phyloP scores from a whole-genome alignment of 2,888 invertebrate genomes.

The Xestobium rufovillosum region DNA sequence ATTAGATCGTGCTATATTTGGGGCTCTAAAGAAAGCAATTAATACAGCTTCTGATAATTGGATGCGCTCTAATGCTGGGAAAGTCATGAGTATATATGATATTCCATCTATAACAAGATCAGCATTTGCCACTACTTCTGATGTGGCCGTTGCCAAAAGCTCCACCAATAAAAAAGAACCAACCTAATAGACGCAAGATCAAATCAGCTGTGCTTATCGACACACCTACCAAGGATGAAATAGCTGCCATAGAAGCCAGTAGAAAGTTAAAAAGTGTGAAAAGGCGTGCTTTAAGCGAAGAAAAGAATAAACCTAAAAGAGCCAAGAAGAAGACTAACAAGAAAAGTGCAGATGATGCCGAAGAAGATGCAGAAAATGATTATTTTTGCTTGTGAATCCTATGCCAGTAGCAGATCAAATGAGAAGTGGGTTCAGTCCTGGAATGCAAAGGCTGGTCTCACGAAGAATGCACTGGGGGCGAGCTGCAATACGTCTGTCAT shows the following conservation, averaged over 20 bases:
- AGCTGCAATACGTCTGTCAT: conserved; percentile 6
- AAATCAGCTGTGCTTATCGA: conserved; percentile 26
- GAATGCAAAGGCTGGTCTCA: conserved; percentile 4
- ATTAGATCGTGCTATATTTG: too few relatives aligned
- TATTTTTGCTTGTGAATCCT: conserved; percentile 3
- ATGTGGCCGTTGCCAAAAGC: conserved; percentile 20
- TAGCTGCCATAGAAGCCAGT: conserved; percentile 22
- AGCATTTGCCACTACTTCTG: too few relatives aligned
- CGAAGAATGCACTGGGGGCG: conserved; percentile 6
- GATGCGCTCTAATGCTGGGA: too few relatives aligned
- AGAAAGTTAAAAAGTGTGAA: conserved; percentile 19
- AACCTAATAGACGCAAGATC: conserved; percentile 24
- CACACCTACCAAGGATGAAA: conserved; percentile 25
- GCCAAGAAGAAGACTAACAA: conserved; percentile 14
- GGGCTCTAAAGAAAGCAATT: too few relatives aligned
- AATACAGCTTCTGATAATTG: too few relatives aligned
- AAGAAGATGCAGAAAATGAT: conserved; percentile 12
- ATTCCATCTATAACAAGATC: too few relatives aligned
- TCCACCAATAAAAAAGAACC: too few relatives aligned
- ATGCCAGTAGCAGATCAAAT: conserved; percentile 4
- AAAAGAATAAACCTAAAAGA: conserved; percentile 12
- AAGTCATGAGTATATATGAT: too few relatives aligned
- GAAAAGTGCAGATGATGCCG: conserved; percentile 12
- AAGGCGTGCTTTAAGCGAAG: conserved; percentile 16
- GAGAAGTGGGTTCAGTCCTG: conserved; percentile 4